Percentiles rank a stretch among this genome's conserved stretches.
Evolutionary conservation across 2,797 vertebrate species (phyloP).

Genomic region (Lophius americanus): DNA sequence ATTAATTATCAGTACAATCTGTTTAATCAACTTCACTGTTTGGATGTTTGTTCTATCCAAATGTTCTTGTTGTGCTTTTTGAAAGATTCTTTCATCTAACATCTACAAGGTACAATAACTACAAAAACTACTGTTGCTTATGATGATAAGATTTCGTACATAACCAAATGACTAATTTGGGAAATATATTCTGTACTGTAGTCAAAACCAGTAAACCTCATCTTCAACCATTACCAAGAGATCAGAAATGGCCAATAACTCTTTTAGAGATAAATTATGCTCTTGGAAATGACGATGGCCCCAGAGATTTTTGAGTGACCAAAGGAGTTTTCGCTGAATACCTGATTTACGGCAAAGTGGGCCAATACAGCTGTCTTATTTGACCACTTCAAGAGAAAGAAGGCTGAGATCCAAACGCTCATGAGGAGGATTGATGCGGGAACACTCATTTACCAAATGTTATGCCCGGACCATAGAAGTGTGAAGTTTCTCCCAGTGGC

Average conservation of each 20-base stretch:
- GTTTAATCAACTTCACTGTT: background rate
- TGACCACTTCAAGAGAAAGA: too few species aligned
- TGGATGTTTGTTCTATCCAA: background rate
- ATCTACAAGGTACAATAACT: conserved; percentile 2
- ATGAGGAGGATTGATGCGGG: too few species aligned
- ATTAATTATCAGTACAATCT: conserved; percentile 8
- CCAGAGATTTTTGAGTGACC: too few species aligned
- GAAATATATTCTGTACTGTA: background rate
- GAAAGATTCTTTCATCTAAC: conserved; percentile 10
- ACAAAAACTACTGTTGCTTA: background rate
- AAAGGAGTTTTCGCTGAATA: too few species aligned
- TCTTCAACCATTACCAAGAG: background rate
- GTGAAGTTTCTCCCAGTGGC: too few species aligned
- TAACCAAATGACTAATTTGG: background rate
- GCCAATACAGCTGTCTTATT: too few species aligned
- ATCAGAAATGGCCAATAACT: background rate
- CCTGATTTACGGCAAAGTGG: too few species aligned
- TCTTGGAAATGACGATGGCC: too few species aligned
- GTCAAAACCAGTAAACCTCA: background rate
- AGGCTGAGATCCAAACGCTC: too few species aligned
- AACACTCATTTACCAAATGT: too few species aligned
- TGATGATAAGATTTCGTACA: conserved; percentile 5
- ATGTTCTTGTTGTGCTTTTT: conserved; percentile 2
- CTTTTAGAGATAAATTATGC: too few species aligned
- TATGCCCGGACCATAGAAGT: too few species aligned